Base-by-base conservation (phyloP, 2,113 vertebrate genomes). In the Crotalus tigris region DNA sequence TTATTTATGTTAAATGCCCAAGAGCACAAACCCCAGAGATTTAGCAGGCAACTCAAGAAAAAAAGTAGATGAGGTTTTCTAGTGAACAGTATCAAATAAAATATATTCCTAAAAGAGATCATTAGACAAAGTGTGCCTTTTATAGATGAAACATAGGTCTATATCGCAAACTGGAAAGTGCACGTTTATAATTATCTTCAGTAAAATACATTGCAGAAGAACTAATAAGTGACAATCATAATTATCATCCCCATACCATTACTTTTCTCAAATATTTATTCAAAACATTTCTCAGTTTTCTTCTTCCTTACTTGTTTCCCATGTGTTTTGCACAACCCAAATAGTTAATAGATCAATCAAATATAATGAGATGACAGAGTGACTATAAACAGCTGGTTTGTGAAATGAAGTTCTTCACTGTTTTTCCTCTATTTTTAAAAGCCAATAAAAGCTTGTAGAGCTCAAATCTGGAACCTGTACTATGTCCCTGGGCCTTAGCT, bases 261-360 rank as follows among this genome's bases (percentile, higher is more conserved):
- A 90, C 17, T 39, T 92, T 93, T 90, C 90, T 94, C 90, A 86
- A 2, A 75, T 93, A 90, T 94, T 94, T 95, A 92, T 92, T 95
- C 95, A 93, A 95, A 92, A 94, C 54, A 93, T 96, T 97, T 97
- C 95, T 91, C 69, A 92, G 2, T 91, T 89, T 92, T 86, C 96
- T 94, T 92, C 57, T 90, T 64, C 81, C 0, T 96, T 96, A 96
- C 24, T 94, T 89, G 89, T 91, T 96, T 93, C 61, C 95, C 97
- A 95, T 0, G n/a, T 21, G 49, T 92, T 88, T 39, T 89, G 69
- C 94, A 0, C 86, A 94, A 96, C 93, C 92, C 94, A 95, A 96
- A 96, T 96, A 96, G 94, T 61, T 94, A 95, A 93, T 95, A 93
- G 91, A 91, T 90, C 95, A 97, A 95, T 94, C 95, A 96, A 55